Conservation (phyloP, 1,140 invertebrate genomes). For the Drosophila aff. region DNA sequence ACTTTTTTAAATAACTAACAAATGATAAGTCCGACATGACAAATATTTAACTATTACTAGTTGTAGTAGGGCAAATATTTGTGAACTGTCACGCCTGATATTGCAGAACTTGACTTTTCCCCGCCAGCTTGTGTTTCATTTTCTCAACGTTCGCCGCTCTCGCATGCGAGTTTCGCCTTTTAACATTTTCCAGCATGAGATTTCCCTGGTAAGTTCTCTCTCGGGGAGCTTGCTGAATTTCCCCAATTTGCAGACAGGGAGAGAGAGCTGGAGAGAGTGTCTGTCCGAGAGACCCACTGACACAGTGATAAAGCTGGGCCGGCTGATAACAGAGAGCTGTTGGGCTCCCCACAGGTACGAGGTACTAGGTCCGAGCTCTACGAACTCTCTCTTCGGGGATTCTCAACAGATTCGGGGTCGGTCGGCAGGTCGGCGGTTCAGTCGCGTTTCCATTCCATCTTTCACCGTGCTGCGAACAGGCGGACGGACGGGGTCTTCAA, state of each 20-base stretch:
- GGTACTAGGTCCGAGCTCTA: constrained; percentile 30
- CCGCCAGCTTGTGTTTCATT: constrained; percentile 5
- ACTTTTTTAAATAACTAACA: neutral
- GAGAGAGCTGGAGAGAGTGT: constrained; percentile 8
- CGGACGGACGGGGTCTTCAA: constrained; percentile 68
- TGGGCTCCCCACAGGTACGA: constrained; percentile 57
- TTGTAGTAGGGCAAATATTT: constrained; percentile 19
- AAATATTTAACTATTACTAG: constrained; percentile 29
- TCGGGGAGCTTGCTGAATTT: constrained; percentile 32
- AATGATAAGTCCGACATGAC: constrained; percentile 1
- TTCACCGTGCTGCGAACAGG: constrained; percentile 75
- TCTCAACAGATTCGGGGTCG: constrained; percentile 36
- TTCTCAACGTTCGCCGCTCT: constrained; percentile 20
- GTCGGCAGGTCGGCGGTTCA: constrained; percentile 54
- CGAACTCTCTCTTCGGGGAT: constrained; percentile 39
- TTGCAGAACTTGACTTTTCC: constrained; percentile 25
- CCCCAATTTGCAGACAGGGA: constrained; percentile 20
- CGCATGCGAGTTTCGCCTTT: constrained; percentile 34
- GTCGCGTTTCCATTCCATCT: constrained; percentile 75
- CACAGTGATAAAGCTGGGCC: constrained; percentile 67
- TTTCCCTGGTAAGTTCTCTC: constrained; percentile 4
- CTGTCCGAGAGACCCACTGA: constrained; percentile 69
- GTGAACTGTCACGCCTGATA: constrained; percentile 2
- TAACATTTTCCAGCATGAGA: constrained; percentile 3
- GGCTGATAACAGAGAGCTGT: constrained; percentile 69